phyloP scores from a whole-genome alignment of 2,888 invertebrate species.

The Pristionchus entomophagus region DNA sequence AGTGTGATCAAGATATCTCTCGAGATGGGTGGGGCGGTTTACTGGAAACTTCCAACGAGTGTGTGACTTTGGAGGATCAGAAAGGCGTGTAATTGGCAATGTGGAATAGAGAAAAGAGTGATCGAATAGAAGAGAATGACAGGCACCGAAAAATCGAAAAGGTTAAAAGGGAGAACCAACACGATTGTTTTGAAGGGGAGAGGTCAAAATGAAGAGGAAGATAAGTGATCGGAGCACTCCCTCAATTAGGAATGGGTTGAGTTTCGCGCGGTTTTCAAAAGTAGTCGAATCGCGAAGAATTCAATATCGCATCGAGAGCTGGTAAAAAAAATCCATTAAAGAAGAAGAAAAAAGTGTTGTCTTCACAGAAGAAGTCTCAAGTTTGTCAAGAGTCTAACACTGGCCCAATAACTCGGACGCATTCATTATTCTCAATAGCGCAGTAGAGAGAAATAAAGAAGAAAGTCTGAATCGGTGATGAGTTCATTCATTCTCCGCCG shows the following conservation, averaged over 20 bases:
- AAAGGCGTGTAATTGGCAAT: not conserved
- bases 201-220: not conserved
- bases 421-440: not conserved
- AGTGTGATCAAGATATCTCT: not conserved
- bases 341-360: not conserved
- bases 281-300: not conserved
- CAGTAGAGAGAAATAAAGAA: not conserved
- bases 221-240: not conserved
- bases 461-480: not conserved
- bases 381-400: not conserved
- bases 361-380: too few species aligned
- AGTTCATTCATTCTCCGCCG: too few species aligned
- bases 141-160: not conserved
- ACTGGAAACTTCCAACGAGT: conserved; percentile 1
- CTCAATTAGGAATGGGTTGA: not conserved
- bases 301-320: not conserved
- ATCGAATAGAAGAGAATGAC: not conserved
- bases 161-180: not conserved
- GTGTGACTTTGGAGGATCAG: conserved; percentile 23
- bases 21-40: not conserved
- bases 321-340: not conserved
- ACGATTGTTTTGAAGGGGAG: not conserved
- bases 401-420: not conserved
- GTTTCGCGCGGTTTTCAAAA: too few species aligned
- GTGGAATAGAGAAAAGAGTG: not conserved